These are phyloP conservation scores for Trichosurus vulpecula DNA, from an alignment of 2,797 vertebrate species.

Conservation along the genomic window DNA sequence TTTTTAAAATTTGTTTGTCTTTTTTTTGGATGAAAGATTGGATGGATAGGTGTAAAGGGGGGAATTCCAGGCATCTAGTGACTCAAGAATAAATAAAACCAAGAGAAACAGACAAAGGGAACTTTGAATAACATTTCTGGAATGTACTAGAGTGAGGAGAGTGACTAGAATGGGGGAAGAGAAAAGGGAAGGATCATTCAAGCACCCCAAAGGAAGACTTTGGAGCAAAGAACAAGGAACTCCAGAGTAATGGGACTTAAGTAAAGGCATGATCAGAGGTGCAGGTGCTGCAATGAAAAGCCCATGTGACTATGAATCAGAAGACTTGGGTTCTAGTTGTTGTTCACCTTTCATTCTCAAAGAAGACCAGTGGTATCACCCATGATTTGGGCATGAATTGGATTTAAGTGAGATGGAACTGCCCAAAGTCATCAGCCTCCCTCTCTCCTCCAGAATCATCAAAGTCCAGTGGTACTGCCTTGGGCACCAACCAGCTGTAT, in stretches of 20 bases:
- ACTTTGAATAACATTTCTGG: not conserved
- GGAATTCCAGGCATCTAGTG: not conserved
- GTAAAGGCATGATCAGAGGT: not conserved
- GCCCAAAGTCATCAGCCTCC: not conserved
- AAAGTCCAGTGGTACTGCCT: not conserved
- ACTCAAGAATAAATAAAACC: not conserved
- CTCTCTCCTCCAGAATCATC: not conserved
- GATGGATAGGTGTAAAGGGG: not conserved
- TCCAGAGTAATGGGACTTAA: not conserved
- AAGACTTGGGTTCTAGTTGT: not conserved
- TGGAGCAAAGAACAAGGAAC: not conserved
- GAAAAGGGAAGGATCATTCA: not conserved
- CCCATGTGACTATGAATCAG: not conserved
- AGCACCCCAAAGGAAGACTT: not conserved
- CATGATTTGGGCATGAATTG: not conserved
- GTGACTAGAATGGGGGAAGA: not conserved
- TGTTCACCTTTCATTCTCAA: not conserved
- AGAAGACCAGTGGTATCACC: not conserved
- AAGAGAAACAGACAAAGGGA: not conserved
- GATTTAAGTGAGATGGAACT: not conserved
- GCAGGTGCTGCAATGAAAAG: not conserved
- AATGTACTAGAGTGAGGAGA: not conserved
- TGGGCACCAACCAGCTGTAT: not conserved
- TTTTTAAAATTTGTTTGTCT: not conserved
- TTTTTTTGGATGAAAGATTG: not conserved